phyloP scores from a whole-genome alignment of 2,888 invertebrate genomes.

The Drosophila monieri region DNA sequence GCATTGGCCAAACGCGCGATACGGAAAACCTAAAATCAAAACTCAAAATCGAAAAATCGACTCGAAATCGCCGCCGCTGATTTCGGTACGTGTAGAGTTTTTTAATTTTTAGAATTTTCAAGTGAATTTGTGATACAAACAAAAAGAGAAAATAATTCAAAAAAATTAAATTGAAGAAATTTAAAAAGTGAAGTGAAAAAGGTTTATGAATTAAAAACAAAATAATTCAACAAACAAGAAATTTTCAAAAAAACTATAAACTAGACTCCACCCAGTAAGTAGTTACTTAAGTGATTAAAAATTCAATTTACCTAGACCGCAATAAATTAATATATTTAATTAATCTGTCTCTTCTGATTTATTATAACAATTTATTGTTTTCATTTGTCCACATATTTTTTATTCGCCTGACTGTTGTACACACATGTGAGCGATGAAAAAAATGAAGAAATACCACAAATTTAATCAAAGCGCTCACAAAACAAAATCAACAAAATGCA shows the following conservation, averaged over 20 bases:
- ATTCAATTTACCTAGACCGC: constrained; percentile 23
- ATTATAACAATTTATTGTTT: constrained; percentile 44
- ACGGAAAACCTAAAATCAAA: constrained; percentile 44
- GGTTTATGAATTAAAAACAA: constrained; percentile 9
- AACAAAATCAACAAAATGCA: constrained; percentile 47
- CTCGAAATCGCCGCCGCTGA: constrained; percentile 42
- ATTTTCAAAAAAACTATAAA: not conserved
- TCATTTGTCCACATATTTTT: constrained; percentile 10
- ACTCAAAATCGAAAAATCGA: constrained; percentile 28
- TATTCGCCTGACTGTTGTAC: constrained; percentile 1
- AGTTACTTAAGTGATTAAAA: constrained; percentile 48
- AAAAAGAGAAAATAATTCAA: constrained; percentile 41
- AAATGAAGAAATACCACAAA: constrained; percentile 56
- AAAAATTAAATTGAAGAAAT: constrained; percentile 10
- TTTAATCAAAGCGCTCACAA: constrained; percentile 59
- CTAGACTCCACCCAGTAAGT: constrained; percentile 54
- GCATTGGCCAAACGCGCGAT: constrained; percentile 69
- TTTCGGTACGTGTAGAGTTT: constrained; percentile 62
- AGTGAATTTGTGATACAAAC: constrained; percentile 33
- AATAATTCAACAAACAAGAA: constrained; percentile 1
- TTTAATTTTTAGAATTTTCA: constrained; percentile 49
- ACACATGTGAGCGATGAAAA: constrained; percentile 49
- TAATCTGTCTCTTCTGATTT: constrained; percentile 53
- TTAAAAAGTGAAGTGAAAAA: constrained; percentile 29
- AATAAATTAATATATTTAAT: constrained; percentile 53